phyloP scores from a whole-genome alignment of 2,888 invertebrate genomes.

The Parthenolecanium corni region DNA sequence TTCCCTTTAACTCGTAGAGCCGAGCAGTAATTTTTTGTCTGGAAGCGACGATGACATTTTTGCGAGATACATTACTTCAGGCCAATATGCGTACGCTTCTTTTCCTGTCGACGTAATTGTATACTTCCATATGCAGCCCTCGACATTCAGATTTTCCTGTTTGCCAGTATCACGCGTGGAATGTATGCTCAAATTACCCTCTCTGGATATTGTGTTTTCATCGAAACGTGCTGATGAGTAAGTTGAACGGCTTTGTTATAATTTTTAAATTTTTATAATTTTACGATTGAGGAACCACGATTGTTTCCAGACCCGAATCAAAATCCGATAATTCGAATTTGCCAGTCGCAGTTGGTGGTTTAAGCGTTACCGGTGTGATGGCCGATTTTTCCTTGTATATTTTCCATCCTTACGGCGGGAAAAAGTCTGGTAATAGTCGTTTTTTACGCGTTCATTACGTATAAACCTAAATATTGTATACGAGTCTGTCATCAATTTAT shows the following conservation, averaged over 20 bases:
- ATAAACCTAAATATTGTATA: no score
- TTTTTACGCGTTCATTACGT: no score
- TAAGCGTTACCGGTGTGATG: conserved; percentile 89
- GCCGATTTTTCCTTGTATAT: conserved; percentile 96
- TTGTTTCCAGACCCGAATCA: conserved; percentile 25
- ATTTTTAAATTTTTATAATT: no score
- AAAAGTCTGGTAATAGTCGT: conserved; percentile 53
- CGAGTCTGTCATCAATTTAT: no score
- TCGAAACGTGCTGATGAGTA: conserved; percentile 64
- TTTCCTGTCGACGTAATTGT: conserved; percentile 98
- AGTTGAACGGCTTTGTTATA: conserved; percentile 4
- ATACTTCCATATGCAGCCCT: conserved; percentile 96
- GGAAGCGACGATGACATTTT: conserved; percentile 31
- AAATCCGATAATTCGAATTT: conserved; percentile 29
- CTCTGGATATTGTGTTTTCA: conserved; percentile 93
- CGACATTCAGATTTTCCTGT: conserved; percentile 90
- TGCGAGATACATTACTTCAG: conserved; percentile 36
- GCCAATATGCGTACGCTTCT: conserved; percentile 76
- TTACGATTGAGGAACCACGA: not conserved
- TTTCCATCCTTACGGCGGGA: conserved; percentile 94
- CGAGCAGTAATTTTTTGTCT: conserved; percentile 33
- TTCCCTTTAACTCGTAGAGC: conserved; percentile 32
- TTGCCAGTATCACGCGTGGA: conserved; percentile 90
- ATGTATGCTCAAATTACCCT: conserved; percentile 88
- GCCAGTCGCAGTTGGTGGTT: conserved; percentile 56